phyloP scores from a whole-genome alignment of 2,797 vertebrate species.

The Tamandua tetradactyla region DNA sequence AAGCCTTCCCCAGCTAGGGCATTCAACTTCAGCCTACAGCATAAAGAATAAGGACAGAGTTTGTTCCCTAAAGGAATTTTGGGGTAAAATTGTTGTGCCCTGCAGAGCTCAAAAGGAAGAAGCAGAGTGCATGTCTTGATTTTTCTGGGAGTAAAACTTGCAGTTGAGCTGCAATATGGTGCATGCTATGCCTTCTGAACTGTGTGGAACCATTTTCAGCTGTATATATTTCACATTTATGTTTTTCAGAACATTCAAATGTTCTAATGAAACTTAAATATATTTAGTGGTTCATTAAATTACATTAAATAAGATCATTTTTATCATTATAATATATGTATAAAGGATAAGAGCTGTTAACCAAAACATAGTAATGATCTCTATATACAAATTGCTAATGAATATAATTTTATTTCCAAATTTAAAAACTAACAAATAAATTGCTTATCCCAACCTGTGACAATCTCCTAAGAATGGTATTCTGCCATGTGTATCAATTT shows the following conservation, averaged over 20 bases:
- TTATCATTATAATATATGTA: slow-evolving; percentile 8
- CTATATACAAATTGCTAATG: slow-evolving; percentile 53
- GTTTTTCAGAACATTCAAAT: slow-evolving; percentile 58
- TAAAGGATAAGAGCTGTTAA: slow-evolving; percentile 62
- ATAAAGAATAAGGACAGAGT: neutral
- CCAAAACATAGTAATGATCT: slow-evolving; percentile 53
- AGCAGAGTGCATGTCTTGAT: neutral
- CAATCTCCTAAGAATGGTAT: neutral
- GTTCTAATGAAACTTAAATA: slow-evolving; percentile 64
- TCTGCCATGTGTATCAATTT: neutral
- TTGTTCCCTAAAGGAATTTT: neutral
- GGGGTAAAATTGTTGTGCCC: neutral
- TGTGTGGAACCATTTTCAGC: slow-evolving; percentile 16
- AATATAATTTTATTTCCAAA: slow-evolving; percentile 58
- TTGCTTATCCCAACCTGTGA: neutral
- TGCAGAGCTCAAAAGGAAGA: neutral
- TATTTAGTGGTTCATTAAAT: slow-evolving; percentile 71
- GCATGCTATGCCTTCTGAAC: slow-evolving; percentile 37
- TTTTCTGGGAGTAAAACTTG: neutral
- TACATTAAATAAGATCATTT: slow-evolving; percentile 63
- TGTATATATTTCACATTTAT: slow-evolving; percentile 40
- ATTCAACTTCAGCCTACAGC: neutral
- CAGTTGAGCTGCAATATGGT: neutral
- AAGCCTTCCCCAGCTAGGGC: neutral
- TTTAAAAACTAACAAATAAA: slow-evolving; percentile 56